Conservation (phyloP, 2,113 vertebrate species). For the Donacobius atricapilla region DNA sequence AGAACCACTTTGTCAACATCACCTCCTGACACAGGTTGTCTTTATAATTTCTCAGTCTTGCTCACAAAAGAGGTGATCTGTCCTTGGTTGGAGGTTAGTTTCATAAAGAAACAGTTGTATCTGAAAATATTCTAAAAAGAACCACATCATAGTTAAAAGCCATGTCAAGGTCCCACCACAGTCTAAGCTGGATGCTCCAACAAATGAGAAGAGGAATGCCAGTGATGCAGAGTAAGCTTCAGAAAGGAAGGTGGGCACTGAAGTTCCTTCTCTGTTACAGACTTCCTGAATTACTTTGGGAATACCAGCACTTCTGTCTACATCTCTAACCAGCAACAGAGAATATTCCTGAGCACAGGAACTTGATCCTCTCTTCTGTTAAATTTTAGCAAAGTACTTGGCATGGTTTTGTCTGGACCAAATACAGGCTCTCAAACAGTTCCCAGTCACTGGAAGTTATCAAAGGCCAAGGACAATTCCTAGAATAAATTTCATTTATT, state of each 20-base stretch:
- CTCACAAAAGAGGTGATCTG: not conserved
- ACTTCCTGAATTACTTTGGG: too few species aligned
- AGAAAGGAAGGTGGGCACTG: fast-evolving
- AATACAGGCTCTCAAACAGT: not conserved
- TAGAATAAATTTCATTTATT: not conserved
- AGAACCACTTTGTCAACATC: not conserved
- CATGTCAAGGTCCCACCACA: not conserved
- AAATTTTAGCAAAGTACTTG: not conserved
- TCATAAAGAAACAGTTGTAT: not conserved
- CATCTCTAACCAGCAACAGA: not conserved
- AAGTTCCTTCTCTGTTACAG: not conserved
- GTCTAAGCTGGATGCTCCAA: not conserved
- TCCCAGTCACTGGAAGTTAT: not conserved
- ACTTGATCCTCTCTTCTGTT: not conserved
- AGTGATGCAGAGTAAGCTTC: not conserved
- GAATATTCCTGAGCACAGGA: not conserved
- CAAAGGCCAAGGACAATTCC: not conserved
- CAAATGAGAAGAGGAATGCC: not conserved
- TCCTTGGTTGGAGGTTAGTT: not conserved
- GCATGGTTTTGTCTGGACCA: not conserved
- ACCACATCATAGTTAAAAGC: not conserved
- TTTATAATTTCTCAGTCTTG: fast-evolving
- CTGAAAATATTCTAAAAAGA: not conserved
- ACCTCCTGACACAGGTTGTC: not conserved
- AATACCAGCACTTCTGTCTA: not conserved